A percentile compares a stretch with the other conserved stretches of the same genome.
These are phyloP conservation scores for Taeniopygia guttata DNA, from an alignment of 2,797 vertebrate genomes.

Conservation along the genomic window DNA sequence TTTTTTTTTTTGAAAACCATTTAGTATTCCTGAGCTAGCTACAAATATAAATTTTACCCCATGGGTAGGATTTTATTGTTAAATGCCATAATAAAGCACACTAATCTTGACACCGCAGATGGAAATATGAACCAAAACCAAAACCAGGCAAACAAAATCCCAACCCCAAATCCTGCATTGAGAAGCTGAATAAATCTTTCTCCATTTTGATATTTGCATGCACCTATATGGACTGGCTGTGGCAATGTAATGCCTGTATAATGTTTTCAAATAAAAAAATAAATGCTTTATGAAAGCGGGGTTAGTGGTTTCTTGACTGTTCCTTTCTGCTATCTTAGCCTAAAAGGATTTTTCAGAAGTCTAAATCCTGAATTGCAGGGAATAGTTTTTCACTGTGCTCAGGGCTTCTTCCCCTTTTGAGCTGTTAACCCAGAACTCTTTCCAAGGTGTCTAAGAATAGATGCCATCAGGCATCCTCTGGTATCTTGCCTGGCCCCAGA, in stretches of 20 bases:
- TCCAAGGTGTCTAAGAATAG: neutral
- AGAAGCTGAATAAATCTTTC: constrained; percentile 68
- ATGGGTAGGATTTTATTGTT: constrained; percentile 82
- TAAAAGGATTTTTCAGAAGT: neutral
- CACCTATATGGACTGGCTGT: constrained; percentile 83
- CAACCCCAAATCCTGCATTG: constrained; percentile 61
- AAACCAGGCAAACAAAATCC: constrained; percentile 54
- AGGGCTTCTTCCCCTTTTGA: neutral
- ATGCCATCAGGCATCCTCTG: neutral
- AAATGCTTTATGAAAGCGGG: constrained; percentile 80
- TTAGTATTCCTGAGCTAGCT: constrained; percentile 77
- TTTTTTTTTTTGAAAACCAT: constrained; percentile 35
- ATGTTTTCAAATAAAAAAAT: constrained; percentile 86
- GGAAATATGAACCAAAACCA: constrained; percentile 77
- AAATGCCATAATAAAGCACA: constrained; percentile 80
- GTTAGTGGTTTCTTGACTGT: constrained; percentile 45
- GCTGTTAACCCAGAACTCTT: neutral
- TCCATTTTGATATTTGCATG: constrained; percentile 86
- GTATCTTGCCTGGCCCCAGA: neutral
- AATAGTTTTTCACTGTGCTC: neutral
- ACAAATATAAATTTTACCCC: constrained; percentile 80
- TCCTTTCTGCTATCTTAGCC: constrained; percentile 23
- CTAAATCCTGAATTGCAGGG: neutral
- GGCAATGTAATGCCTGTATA: constrained; percentile 85
- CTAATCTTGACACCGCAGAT: constrained; percentile 71